Evolutionary conservation across 1,140 invertebrate genomes (phyloP), one percentile per base, ranked within the genome.

Genomic region (Aphidius ervi): DNA sequence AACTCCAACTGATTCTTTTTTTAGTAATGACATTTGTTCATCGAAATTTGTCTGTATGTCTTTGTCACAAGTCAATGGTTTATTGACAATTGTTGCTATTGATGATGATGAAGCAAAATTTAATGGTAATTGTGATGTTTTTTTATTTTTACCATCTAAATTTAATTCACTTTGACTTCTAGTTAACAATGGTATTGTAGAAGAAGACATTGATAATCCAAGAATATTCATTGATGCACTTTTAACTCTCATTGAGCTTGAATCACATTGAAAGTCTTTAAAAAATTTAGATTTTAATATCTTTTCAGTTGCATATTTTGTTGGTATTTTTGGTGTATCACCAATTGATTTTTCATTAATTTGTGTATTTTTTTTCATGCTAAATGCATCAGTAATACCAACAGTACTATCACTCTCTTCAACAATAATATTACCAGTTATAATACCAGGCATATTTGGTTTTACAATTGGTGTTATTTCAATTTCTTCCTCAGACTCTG

Each of bases 391-490:
- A 1, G 23, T 31, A 31, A 31, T n/a, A 54, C 64, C 5, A 47
- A 7, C 6, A 1, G 16, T 10, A 47, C 23, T 31, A 49, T 46
- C 42, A 41, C 69, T 65, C 0, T 67, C 58, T 0, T 63, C 67
- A 2, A 63, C 66, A 23, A 71, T 66, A 53, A 67, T 60, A 42
- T 63, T 63, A 3, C 69, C 71, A 0, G 67, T 56, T 20, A 75
- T 68, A 10, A 74, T 68, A 5, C 71, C 70, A 1, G 72, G 59
- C 8, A 69, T 55, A 31, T 73, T 72, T 52, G 62, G 73, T 56
- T 78, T 79, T 0, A 79, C 70, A 9, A 80, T 76, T 0, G 79
- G 79, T 31, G 77, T 79, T n/a, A 81, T 77, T 59, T 79, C 76
- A 20, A 72, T 68, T 46, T 80, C 79, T 49, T 70, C 76, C 40